phyloP scores from a whole-genome alignment of 2,113 vertebrate genomes.

The Hemiscyllium ocellatum region DNA sequence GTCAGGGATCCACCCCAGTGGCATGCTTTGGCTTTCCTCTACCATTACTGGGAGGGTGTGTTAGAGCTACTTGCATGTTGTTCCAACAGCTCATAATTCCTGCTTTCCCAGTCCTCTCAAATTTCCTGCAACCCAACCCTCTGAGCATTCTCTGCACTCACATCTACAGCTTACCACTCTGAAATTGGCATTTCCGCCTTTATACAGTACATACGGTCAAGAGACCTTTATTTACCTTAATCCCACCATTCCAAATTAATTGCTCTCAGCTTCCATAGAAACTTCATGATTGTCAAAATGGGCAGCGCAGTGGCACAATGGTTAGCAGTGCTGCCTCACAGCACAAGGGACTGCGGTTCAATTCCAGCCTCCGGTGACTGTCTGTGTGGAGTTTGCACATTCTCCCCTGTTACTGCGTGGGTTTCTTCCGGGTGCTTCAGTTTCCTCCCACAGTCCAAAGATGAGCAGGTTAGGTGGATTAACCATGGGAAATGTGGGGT shows the following conservation, averaged over 20 bases:
- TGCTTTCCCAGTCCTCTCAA: background rate
- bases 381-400: too few species aligned
- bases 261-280: background rate
- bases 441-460: too few species aligned
- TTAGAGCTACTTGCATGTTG: background rate
- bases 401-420: too few species aligned
- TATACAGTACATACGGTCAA: background rate
- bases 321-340: too few species aligned
- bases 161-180: background rate
- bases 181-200: too few species aligned
- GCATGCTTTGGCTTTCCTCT: background rate
- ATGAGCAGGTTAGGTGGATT: too few species aligned
- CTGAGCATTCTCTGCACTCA: background rate
- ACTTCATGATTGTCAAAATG: background rate
- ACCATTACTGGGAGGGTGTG: background rate
- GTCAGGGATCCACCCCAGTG: background rate
- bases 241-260: background rate
- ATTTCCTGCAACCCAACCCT: background rate
- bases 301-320: background rate
- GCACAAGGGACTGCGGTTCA: too few species aligned
- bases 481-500: too few species aligned
- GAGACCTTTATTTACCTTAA: background rate
- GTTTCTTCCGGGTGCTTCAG: too few species aligned
- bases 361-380: too few species aligned
- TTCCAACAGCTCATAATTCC: background rate